These are phyloP conservation scores for Branchipolynoe longqiensis DNA, from an alignment of 2,888 invertebrate species.

Conservation along the genomic window DNA sequence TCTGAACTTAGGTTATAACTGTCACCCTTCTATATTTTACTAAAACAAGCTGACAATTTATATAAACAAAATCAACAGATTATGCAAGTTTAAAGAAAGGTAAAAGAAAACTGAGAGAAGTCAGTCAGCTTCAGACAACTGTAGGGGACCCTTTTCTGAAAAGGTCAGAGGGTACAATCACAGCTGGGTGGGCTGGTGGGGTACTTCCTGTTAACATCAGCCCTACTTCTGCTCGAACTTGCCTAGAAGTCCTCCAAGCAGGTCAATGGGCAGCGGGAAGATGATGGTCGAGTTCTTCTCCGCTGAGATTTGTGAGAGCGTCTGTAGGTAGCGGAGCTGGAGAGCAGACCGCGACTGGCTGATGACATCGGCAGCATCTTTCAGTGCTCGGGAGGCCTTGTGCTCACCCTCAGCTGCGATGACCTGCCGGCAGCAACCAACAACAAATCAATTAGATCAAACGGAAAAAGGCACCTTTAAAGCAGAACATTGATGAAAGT, in stretches of 20 bases:
- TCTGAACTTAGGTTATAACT: too few relatives aligned
- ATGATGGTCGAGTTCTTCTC: conserved; percentile 99
- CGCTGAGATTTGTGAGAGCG: conserved; percentile 95
- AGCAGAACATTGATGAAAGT: neutral
- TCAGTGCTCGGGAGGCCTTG: conserved; percentile 93
- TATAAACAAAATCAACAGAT: too few relatives aligned
- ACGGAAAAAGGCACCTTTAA: neutral
- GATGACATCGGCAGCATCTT: conserved; percentile 97
- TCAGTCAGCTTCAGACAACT: too few relatives aligned
- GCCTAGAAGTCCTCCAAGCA: conserved; percentile 34
- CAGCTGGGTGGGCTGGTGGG: too few relatives aligned
- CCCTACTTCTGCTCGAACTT: too few relatives aligned
- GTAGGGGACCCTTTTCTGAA: too few relatives aligned
- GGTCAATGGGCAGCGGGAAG: conserved; percentile 92
- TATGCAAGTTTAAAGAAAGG: too few relatives aligned
- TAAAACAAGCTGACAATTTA: too few relatives aligned
- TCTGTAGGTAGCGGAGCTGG: conserved; percentile 95
- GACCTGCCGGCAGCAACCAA: conserved; percentile 84
- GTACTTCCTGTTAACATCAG: too few relatives aligned
- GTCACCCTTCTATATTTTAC: too few relatives aligned
- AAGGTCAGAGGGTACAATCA: too few relatives aligned
- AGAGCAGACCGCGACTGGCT: conserved; percentile 95
- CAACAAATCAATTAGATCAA: neutral
- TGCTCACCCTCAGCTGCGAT: conserved; percentile 98
- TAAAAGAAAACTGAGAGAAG: too few relatives aligned